These are phyloP conservation scores for Drosophila micromelanica DNA, from an alignment of 1,140 invertebrate genomes.

Conservation along the genomic window DNA sequence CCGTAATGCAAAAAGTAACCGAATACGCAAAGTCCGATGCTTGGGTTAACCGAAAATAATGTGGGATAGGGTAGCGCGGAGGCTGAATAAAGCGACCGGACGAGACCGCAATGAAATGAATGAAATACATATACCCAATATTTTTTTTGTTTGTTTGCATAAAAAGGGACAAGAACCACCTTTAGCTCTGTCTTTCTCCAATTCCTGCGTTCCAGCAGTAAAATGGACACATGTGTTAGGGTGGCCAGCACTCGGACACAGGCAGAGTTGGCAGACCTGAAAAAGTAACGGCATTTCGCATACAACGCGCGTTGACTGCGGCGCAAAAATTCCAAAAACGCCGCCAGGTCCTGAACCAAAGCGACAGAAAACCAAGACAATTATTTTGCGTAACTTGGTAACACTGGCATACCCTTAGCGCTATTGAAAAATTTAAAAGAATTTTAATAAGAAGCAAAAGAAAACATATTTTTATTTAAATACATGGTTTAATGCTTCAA, in stretches of 20 bases:
- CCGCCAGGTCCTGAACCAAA: conserved; percentile 28
- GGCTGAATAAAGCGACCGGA: conserved; percentile 43
- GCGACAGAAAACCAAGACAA: conserved; percentile 12
- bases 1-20: conserved; percentile 59
- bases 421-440: too few relatives aligned
- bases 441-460: too few relatives aligned
- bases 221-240: too few relatives aligned
- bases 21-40: conserved; percentile 66
- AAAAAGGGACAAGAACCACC: conserved; percentile 9
- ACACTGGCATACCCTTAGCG: conserved; percentile 16
- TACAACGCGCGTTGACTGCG: conserved; percentile 22
- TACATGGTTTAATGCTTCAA: too few relatives aligned
- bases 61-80: not conserved
- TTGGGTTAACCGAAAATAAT: too few relatives aligned
- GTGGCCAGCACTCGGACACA: too few relatives aligned
- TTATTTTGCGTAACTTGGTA: not conserved
- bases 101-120: conserved; percentile 74
- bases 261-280: conserved; percentile 22
- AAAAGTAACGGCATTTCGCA: conserved; percentile 60
- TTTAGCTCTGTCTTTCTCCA: not conserved
- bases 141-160: not conserved
- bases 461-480: too few relatives aligned
- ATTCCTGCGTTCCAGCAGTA: too few relatives aligned
- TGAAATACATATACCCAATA: conserved; percentile 46
- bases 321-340: conserved; percentile 65